Evolutionary conservation across 2,113 vertebrate genomes (phyloP), one percentile per base, ranked within the genome.

Genomic region (Alligator sinensis): DNA sequence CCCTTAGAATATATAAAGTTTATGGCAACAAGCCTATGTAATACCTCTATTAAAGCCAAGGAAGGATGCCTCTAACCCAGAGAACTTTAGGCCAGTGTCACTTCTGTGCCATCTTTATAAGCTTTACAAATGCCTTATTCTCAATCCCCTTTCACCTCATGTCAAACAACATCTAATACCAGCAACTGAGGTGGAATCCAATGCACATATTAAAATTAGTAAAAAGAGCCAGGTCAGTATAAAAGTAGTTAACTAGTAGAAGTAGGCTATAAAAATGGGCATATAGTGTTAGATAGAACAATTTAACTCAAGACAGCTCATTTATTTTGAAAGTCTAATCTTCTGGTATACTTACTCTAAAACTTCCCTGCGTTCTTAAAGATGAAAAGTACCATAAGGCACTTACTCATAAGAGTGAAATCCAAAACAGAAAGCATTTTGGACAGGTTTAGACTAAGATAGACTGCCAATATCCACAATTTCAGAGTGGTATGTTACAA

Each of bases 391-490:
- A 66, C 64, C 9, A 28, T 28, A 10, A 2, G 5, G n/a, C 16
- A 57, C 34, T 2, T 0, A 21, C 10, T 3, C 70, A n/a, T 80
- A 47, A 3, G 28, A 60, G 78, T 59, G 62, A 54, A 28, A 11
- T 55, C 47, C 63, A 38, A 14, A 14, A 11, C 38, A 77, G 30
- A 27, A 82, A 77, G 1, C 59, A 66, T 4, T n/a, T 75, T 2
- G 2, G 0, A 59, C 8, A 6, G 3, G 2, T 17, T 47, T 5
- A 34, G 63, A 68, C 30, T 55, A 5, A 0, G 54, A 2, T 27
- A 61, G 84, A 2, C 24, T 15, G 17, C 4, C 30, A n/a, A 9
- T 28, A 1, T 9, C 19, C 8, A 87, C 59, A 55, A 62, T 62
- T 17, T 30, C 4, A 30, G n/a, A 34, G 34, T 19, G 18, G 10